phyloP scores from a whole-genome alignment of 2,113 vertebrate species.

The mouse (Mus musculus) region DNA sequence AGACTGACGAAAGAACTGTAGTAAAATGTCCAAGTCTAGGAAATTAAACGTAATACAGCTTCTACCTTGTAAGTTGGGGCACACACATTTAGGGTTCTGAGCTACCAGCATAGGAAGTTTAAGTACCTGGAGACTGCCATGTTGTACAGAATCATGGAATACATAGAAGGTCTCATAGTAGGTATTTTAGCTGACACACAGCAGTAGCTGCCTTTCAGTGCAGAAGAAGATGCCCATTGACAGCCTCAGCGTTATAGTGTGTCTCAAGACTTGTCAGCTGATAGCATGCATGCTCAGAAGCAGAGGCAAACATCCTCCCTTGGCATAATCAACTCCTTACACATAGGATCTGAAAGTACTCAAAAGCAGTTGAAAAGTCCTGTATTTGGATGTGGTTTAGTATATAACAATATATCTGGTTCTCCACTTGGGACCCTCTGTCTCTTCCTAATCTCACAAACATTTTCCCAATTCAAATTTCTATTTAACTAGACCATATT shows the following conservation, averaged over 20 bases:
- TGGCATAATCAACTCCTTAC: neutral
- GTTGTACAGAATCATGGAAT: too few species aligned
- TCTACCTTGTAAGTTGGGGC: neutral
- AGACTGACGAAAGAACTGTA: neutral
- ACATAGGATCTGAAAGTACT: neutral
- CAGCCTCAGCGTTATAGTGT: rapidly evolving
- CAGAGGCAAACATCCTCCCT: neutral
- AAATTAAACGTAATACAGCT: neutral
- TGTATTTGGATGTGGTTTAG: neutral
- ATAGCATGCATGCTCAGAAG: neutral
- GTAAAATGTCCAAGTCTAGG: neutral
- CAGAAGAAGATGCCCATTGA: neutral
- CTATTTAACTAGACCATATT: neutral
- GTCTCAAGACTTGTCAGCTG: neutral
- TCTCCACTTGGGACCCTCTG: neutral
- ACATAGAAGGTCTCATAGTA: neutral
- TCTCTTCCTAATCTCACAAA: neutral
- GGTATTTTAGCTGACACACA: too few species aligned
- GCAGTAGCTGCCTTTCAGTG: rapidly evolving
- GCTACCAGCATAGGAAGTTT: neutral
- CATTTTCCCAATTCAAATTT: neutral
- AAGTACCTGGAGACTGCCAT: rapidly evolving
- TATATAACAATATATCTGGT: neutral
- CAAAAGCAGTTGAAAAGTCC: neutral
- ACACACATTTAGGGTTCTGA: neutral